Conservation (phyloP, 1,140 invertebrate species). For the Camponotus floridanus region DNA sequence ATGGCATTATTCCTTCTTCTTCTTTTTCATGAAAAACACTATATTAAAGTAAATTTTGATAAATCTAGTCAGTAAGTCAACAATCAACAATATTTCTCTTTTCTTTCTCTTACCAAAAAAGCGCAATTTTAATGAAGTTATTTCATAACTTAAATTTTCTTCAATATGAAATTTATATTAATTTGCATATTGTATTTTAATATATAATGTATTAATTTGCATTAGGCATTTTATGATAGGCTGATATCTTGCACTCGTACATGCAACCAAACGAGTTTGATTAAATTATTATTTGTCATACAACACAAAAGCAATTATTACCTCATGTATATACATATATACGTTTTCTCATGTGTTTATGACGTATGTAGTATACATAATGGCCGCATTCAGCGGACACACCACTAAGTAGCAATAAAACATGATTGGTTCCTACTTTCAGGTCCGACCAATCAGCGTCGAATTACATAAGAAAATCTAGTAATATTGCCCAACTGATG, state of each 20-base stretch:
- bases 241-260: background rate
- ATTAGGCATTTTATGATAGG: background rate
- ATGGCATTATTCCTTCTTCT: background rate
- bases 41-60: background rate
- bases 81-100: background rate
- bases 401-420: too few relatives aligned
- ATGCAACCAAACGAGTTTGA: background rate
- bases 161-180: background rate
- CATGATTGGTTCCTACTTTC: too few relatives aligned
- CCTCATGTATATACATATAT: too few relatives aligned
- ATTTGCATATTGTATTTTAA: background rate
- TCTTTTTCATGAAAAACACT: background rate
- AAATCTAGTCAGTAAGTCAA: background rate
- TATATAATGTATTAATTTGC: background rate
- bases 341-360: too few relatives aligned
- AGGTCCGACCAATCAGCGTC: too few relatives aligned
- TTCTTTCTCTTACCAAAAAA: too few relatives aligned
- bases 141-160: background rate
- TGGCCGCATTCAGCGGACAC: too few relatives aligned
- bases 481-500: too few relatives aligned
- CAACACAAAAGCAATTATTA: too few relatives aligned
- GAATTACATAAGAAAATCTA: too few relatives aligned
- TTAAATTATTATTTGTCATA: too few relatives aligned
- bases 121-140: background rate
- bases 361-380: too few relatives aligned